phyloP scores from a whole-genome alignment of 2,888 invertebrate genomes.

The Hypomecis atomaria region DNA sequence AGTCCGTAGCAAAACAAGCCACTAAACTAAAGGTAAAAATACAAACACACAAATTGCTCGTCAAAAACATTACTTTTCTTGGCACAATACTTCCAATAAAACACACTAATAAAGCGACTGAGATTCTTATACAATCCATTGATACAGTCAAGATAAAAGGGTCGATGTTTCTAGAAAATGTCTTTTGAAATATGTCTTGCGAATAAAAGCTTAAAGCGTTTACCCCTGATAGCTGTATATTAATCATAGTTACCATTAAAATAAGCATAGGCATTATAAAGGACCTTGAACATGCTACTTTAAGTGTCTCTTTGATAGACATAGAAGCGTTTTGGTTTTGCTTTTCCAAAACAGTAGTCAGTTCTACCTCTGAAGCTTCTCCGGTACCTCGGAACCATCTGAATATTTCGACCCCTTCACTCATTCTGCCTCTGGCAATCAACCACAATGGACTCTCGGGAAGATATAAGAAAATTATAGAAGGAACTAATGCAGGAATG shows the following conservation, averaged over 20 bases:
- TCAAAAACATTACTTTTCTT: neutral
- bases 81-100: neutral
- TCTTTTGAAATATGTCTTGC: conserved; percentile 1
- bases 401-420: conserved; percentile 6
- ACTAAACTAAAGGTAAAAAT: neutral
- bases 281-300: neutral
- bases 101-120: neutral
- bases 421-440: conserved; percentile 3
- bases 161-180: conserved; percentile 1
- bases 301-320: neutral
- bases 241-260: neutral
- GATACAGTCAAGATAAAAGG: neutral
- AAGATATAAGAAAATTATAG: neutral
- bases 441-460: conserved; percentile 11
- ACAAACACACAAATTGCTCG: neutral
- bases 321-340: neutral
- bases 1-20: neutral
- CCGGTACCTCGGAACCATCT: conserved; percentile 11
- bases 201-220: neutral
- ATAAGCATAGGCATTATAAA: conserved; percentile 8
- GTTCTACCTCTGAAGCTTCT: conserved; percentile 3
- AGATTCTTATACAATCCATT: conserved; percentile 1
- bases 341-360: neutral
- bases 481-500: neutral
- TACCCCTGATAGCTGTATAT: neutral